phyloP scores from a whole-genome alignment of 2,888 invertebrate species.

The Mamestra brassicae region DNA sequence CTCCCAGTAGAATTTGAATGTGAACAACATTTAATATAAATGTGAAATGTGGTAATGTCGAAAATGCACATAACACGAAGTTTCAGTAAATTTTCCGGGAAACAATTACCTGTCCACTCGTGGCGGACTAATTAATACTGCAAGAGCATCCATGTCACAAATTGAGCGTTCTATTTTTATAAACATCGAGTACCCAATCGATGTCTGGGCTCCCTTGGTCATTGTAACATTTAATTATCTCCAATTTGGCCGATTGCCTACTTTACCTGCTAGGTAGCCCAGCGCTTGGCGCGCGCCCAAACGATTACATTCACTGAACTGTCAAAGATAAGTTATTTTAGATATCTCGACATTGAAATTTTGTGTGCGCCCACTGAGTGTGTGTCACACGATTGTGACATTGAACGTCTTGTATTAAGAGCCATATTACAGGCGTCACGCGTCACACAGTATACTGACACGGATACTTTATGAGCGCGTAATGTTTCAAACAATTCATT shows the following conservation, averaged over 20 bases:
- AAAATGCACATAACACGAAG: slow-evolving; percentile 14
- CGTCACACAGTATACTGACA: slow-evolving; percentile 27
- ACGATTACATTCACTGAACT: slow-evolving; percentile 88
- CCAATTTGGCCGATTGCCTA: slow-evolving; percentile 88
- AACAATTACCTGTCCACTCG: slow-evolving; percentile 13
- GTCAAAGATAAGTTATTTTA: slow-evolving; percentile 91
- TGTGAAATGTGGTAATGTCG: slow-evolving; percentile 14
- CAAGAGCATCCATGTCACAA: slow-evolving; percentile 56
- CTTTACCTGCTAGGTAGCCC: slow-evolving; percentile 88
- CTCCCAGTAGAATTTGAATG: slow-evolving; percentile 5
- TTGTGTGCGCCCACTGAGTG: slow-evolving; percentile 71
- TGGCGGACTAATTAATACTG: slow-evolving; percentile 52
- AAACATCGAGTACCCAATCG: slow-evolving; percentile 76
- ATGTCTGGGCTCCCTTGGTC: slow-evolving; percentile 83
- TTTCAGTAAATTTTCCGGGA: slow-evolving; percentile 15
- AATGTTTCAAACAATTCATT: slow-evolving; percentile 47
- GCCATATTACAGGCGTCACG: slow-evolving; percentile 53
- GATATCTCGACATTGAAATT: slow-evolving; percentile 88
- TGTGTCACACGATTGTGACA: slow-evolving; percentile 77
- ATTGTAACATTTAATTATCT: slow-evolving; percentile 89
- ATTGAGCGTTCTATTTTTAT: slow-evolving; percentile 75
- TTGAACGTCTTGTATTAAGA: slow-evolving; percentile 72
- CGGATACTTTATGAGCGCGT: slow-evolving; percentile 38
- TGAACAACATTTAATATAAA: slow-evolving; percentile 1
- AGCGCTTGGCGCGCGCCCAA: slow-evolving; percentile 84